These are phyloP conservation scores for Lethenteron reissneri DNA, from an alignment of 2,113 vertebrate genomes.

Conservation along the genomic window DNA sequence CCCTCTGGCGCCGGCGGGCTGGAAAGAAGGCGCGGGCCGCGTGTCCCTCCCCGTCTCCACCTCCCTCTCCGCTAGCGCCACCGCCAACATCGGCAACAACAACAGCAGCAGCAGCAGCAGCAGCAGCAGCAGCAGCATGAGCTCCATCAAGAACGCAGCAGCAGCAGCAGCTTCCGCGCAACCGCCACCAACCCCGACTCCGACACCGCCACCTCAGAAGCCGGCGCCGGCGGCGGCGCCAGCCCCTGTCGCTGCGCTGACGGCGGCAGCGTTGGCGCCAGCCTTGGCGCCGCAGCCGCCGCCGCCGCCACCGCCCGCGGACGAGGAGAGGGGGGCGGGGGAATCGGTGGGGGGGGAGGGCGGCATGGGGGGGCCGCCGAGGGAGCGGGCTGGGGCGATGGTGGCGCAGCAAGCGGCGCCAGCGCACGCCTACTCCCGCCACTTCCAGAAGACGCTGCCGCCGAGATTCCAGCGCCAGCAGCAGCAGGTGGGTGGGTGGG, in stretches of 20 bases:
- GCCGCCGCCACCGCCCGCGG: conserved; percentile 19
- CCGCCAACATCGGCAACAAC: conserved; percentile 11
- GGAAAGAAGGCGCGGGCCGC: too few species aligned
- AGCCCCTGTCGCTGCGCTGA: too few species aligned
- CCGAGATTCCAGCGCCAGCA: conserved; percentile 77
- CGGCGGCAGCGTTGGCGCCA: conserved; percentile 24
- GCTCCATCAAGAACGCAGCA: too few species aligned
- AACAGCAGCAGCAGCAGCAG: conserved; percentile 30
- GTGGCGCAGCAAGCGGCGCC: conserved; percentile 22
- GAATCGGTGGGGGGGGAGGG: conserved; percentile 25
- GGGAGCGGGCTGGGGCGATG: conserved; percentile 19
- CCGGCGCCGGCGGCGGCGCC: too few species aligned
- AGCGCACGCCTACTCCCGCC: conserved; percentile 44
- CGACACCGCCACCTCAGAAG: too few species aligned
- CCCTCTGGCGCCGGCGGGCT: too few species aligned
- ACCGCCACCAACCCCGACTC: too few species aligned
- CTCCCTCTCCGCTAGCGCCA: not conserved
- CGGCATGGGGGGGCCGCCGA: conserved; percentile 22
- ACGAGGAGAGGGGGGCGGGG: conserved; percentile 25
- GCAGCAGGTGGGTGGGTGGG: conserved; percentile 23
- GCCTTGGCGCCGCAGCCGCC: conserved; percentile 27
- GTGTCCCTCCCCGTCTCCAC: too few species aligned
- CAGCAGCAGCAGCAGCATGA: conserved; percentile 31
- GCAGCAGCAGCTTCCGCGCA: too few species aligned
- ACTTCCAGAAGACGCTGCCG: conserved; percentile 63